Base-by-base conservation (phyloP, 1,140 invertebrate species). In the Drosophila lacteicornis region DNA sequence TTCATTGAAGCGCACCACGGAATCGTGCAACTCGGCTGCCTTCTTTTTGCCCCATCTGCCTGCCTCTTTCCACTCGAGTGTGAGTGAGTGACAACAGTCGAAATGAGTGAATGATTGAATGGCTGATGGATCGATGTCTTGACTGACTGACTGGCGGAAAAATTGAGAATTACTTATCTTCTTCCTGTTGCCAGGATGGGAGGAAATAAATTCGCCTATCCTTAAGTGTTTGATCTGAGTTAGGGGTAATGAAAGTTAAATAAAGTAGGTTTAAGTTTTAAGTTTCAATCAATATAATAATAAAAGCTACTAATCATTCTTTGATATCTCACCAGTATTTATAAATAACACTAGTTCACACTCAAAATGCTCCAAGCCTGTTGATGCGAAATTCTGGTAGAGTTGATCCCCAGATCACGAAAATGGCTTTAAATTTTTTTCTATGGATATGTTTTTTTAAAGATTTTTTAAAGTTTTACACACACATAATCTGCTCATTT, bases 1-100 rank as follows among this genome's bases (percentile, higher is more conserved):
- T 90, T 85, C 81, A 86, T 80, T 86, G 75, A 82, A 77, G 76
- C 86, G 56, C 77, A 82, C 74, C 75, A 87, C 77, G 84, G 79
- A 70, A 74, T 80, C 80, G 80, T 69, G 65, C 77, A 80, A 71
- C 85, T 43, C 63, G 70, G 55, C 50, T 43, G 45, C 51, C 60
- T 22, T 15, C 36, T 46, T 17, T 13, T 38, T 66, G 61, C 45
- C 45, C 30, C 50, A 19, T 22, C 50, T 47, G 67, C 50, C 45
- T 57, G 27, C 36, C 49, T 42, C 43, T 51, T 69, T 27, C 55
- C 66, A 60, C 75, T 70, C 75, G 68, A 69, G 42, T 61, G 66
- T 65, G 63, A 80, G 62, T 87, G 84, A 83, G 84, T 83, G 83
- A 86, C 83, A 80, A 87, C 59, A 88, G 78, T 79, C 78, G 69